Base-by-base conservation (phyloP, 35 echinoderm and acorn worm species). In the Apostichopus californicus region DNA sequence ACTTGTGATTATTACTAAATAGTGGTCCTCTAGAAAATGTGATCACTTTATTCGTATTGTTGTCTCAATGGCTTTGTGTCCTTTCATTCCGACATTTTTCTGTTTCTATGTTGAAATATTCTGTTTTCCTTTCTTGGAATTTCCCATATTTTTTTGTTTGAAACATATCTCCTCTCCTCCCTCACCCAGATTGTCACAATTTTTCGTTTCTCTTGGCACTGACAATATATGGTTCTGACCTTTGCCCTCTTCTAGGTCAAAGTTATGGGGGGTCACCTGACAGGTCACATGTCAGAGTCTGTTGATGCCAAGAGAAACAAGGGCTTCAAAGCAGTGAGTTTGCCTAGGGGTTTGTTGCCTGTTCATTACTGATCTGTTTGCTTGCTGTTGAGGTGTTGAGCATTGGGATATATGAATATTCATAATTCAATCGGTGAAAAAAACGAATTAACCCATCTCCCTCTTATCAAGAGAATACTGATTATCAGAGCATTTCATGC, bases 261-360 rank as follows among this genome's bases (percentile, higher is more conserved):
- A 77, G 61, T 91, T 91, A 54, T 91, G 73, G 77, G 71, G 73
- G 97, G 97, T 78, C 79, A 91, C 75, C 71, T 92, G 90, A 95
- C 96, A 93, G 96, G 95, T 91, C 91, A 87, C 81, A 93, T 87
- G 93, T 94, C 94, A 70, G 75, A 94, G 90, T 89, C 86, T 89
- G 86, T 73, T 68, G 72, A 91, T 91, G 97, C 95, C 91, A 99
- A 94, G 92, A 90, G 95, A 84, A 99, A 99, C 88, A 80, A 93
- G 92, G 97, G 97, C 89, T 94, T 91, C 46, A 94, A 95, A 93
- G 78, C 97, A 84, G 97, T 99, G 94, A 99, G 97, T 99, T 89
- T 73, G 18, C 25, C 66, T 5, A 18, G n/a, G 71, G 71, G 71
- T 17, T 73, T 75, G 71, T 75, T 75, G 71, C 71, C 71, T 75